A percentile compares a stretch with the other conserved stretches of the same genome.
Conservation (phyloP, 2,113 vertebrate genomes). For the Benitochromis conjunctus region DNA sequence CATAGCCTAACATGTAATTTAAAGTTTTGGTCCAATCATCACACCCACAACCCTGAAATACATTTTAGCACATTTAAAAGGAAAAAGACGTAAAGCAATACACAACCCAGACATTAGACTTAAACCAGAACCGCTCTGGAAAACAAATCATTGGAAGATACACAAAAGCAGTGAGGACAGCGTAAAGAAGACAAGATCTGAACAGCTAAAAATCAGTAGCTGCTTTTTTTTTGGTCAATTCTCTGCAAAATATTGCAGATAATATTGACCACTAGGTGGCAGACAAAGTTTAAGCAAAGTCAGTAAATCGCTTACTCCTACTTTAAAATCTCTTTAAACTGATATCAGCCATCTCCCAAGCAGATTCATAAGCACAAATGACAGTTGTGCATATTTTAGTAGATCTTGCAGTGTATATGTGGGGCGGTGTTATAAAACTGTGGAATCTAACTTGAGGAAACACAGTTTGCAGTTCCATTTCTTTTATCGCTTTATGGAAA, state of each 20-base stretch:
- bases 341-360: background rate
- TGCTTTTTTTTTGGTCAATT: background rate
- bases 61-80: background rate
- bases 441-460: background rate
- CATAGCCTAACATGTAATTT: background rate
- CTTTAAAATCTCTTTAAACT: background rate
- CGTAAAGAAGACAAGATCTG: background rate
- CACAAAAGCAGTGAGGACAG: constrained; percentile 4
- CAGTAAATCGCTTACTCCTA: background rate
- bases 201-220: constrained; percentile 5
- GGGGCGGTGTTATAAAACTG: background rate
- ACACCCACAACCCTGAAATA: background rate
- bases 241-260: background rate
- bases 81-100: background rate
- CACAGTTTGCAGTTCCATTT: background rate
- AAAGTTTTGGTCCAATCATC: background rate
- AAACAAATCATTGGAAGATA: background rate
- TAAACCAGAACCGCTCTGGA: background rate
- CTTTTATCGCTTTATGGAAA: background rate
- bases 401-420: background rate
- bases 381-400: background rate
- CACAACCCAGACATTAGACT: background rate
- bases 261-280: constrained; percentile 54
- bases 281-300: background rate
- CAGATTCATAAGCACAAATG: background rate